Evolutionary conservation across 2,888 invertebrate species (phyloP).

Genomic region (Drosophila sordidula): DNA sequence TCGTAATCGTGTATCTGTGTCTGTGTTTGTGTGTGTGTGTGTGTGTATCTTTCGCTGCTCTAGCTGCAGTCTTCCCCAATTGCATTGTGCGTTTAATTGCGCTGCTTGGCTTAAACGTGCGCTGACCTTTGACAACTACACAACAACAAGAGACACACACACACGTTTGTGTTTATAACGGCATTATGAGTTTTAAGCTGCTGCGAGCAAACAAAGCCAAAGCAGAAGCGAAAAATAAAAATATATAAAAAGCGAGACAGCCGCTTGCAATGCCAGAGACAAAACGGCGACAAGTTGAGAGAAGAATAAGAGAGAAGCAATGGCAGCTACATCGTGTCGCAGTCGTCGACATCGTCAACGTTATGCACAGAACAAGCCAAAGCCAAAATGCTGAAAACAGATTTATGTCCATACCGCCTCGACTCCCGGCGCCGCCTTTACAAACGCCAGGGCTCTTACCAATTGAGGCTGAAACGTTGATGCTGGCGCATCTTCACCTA

Average conservation of each 20-base stretch:
- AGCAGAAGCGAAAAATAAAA: conserved; percentile 35
- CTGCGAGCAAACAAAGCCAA: conserved; percentile 57
- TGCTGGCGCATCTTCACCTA: conserved; percentile 75
- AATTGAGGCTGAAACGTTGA: conserved; percentile 49
- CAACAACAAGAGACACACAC: conserved; percentile 33
- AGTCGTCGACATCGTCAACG: conserved; percentile 41
- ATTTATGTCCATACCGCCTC: conserved; percentile 65
- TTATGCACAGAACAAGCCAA: conserved; percentile 69
- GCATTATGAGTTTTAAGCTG: conserved; percentile 79
- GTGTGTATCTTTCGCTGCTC: conserved; percentile 23
- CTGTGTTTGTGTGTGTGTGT: conserved; percentile 19
- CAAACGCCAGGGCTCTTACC: conserved; percentile 37
- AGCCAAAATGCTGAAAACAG: conserved; percentile 72
- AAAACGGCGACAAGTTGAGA: conserved; percentile 66
- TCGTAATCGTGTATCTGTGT: too few species aligned
- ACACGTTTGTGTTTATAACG: conserved; percentile 68
- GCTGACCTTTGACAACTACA: conserved; percentile 75
- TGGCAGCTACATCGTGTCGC: conserved; percentile 53
- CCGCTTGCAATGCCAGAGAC: conserved; percentile 74
- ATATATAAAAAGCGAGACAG: conserved; percentile 37
- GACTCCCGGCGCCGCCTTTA: neutral
- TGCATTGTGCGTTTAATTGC: conserved; percentile 78
- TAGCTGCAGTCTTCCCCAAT: conserved; percentile 30
- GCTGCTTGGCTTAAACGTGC: conserved; percentile 78
- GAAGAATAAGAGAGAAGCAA: conserved; percentile 34